Percentiles rank a stretch among this genome's conserved stretches.
Conservation (phyloP, 2,888 invertebrate genomes). For the Cantharis rufa region DNA sequence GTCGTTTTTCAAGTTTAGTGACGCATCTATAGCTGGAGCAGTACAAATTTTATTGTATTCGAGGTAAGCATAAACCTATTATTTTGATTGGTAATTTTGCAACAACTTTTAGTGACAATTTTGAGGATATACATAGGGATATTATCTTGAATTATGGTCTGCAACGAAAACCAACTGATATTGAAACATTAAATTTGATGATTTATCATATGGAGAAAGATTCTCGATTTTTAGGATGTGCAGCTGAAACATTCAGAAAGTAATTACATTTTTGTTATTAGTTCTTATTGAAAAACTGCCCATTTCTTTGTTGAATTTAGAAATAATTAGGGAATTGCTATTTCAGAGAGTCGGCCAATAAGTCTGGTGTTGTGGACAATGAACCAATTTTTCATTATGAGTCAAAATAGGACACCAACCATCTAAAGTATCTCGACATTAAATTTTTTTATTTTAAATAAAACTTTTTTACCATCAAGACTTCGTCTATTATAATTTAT, state of each 20-base stretch:
- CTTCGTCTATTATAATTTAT: too few species aligned
- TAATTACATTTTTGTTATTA: not conserved
- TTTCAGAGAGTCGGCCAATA: not conserved
- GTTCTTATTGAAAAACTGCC: not conserved
- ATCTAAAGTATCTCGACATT: not conserved
- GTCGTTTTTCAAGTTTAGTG: conserved; percentile 56
- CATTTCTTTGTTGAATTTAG: not conserved
- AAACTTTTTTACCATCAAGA: not conserved
- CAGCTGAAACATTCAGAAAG: not conserved
- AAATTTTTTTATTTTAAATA: not conserved
- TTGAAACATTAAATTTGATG: conserved; percentile 66
- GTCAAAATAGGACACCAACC: not conserved
- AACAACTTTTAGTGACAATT: conserved; percentile 45
- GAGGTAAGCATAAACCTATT: conserved; percentile 57
- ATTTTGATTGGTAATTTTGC: conserved; percentile 17
- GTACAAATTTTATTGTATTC: conserved; percentile 72
- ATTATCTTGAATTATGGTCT: conserved; percentile 36
- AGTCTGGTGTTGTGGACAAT: not conserved
- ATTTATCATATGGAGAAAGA: conserved; percentile 74
- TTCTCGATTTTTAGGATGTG: conserved; percentile 76
- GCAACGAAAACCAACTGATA: conserved; percentile 38
- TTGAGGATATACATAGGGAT: conserved; percentile 40
- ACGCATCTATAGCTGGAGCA: conserved; percentile 62
- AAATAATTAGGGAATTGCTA: not conserved
- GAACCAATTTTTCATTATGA: not conserved